These are phyloP conservation scores for Caenorhabditis inopinata DNA, from an alignment of 1,140 invertebrate genomes.

Conservation along the genomic window DNA sequence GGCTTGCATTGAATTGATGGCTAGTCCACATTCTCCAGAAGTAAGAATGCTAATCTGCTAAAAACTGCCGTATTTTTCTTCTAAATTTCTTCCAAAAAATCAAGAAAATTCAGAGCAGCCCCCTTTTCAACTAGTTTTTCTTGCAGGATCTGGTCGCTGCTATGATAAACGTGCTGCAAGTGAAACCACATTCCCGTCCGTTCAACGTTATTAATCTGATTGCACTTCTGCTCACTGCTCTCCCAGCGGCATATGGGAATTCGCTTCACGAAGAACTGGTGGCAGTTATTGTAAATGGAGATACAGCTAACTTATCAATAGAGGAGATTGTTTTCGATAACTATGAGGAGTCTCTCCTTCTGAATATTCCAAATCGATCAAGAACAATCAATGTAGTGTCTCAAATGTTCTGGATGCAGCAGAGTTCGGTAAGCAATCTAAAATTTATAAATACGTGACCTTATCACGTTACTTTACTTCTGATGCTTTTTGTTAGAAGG, in stretches of 20 bases:
- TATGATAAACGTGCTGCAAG: conserved; percentile 24
- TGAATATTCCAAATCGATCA: conserved; percentile 35
- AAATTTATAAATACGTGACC: too few relatives aligned
- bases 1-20: conserved; percentile 48
- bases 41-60: not conserved
- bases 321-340: conserved; percentile 44
- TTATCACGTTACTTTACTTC: too few relatives aligned
- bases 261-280: not conserved
- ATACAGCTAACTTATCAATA: not conserved
- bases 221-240: conserved; percentile 39
- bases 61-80: not conserved
- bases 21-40: conserved; percentile 32
- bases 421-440: conserved; percentile 9
- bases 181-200: conserved; percentile 12
- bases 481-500: too few relatives aligned
- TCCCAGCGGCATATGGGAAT: conserved; percentile 35
- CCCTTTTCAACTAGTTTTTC: not conserved
- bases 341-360: conserved; percentile 39
- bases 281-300: conserved; percentile 10
- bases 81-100: not conserved
- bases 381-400: conserved; percentile 27
- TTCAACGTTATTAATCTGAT: conserved; percentile 39
- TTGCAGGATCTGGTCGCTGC: not conserved
- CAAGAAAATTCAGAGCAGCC: not conserved
- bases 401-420: conserved; percentile 41